A percentile compares a stretch with the other conserved stretches of the same genome.
Evolutionary conservation across 2,797 vertebrate species (phyloP).

Genomic region (Peromyscus melanophrys): DNA sequence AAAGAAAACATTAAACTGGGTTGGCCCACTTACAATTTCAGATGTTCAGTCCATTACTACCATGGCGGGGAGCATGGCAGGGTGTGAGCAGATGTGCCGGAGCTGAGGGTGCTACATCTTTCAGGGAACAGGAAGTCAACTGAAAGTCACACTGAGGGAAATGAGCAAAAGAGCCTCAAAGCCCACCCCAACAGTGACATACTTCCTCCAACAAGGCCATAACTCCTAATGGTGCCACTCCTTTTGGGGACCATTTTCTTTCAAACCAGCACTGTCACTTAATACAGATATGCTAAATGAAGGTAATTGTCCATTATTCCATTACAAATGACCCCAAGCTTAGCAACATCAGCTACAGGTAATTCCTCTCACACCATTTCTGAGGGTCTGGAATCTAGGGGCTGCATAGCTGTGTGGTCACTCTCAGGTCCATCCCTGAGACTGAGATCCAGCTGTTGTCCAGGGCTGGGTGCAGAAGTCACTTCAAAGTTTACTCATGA

Average conservation of each 20-base stretch:
- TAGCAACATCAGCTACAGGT: not conserved
- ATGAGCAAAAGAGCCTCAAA: not conserved
- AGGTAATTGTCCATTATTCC: not conserved
- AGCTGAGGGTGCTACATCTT: not conserved
- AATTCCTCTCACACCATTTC: not conserved
- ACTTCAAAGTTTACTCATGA: not conserved
- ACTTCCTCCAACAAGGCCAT: no score
- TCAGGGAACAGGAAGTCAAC: not conserved
- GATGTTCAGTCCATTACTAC: not conserved
- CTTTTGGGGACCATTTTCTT: no score
- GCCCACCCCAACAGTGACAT: no score
- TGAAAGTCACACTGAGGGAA: not conserved
- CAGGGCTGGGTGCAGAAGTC: not conserved
- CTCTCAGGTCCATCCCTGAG: not conserved
- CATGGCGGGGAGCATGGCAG: not conserved
- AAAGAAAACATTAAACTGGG: not conserved
- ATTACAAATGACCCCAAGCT: conserved; percentile 26
- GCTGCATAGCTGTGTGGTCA: not conserved
- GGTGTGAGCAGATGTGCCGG: accelerated
- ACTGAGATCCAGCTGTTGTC: not conserved
- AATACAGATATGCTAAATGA: not conserved
- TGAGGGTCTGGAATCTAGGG: not conserved
- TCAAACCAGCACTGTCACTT: not conserved
- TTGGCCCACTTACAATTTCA: not conserved
- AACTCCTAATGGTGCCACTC: no score